These are phyloP conservation scores for Macaca nemestrina DNA, from an alignment of 2,113 vertebrate genomes.

Conservation along the genomic window DNA sequence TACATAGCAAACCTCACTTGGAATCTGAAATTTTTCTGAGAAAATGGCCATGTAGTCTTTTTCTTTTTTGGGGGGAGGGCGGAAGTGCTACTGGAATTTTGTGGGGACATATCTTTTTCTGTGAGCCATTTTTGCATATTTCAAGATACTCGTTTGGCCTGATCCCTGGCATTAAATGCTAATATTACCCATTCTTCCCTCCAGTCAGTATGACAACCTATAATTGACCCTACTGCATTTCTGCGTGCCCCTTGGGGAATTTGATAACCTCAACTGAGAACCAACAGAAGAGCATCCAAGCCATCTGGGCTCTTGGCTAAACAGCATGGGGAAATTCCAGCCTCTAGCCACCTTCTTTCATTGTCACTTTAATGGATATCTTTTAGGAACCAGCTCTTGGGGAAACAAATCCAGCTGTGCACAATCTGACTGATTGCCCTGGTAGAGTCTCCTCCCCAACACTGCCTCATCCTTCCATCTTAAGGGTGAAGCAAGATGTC, in stretches of 20 bases:
- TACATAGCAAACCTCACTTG: neutral
- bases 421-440: accelerated
- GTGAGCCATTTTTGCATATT: neutral
- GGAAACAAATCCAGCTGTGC: neutral
- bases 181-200: neutral
- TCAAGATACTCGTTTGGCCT: neutral
- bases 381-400: neutral
- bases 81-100: neutral
- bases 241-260: neutral
- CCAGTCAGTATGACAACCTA: neutral
- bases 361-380: neutral
- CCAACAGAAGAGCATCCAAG: neutral
- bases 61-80: neutral
- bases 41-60: neutral
- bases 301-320: neutral
- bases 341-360: neutral
- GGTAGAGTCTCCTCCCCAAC: neutral
- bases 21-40: neutral
- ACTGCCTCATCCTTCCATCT: neutral
- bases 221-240: neutral
- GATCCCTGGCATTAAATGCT: neutral
- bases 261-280: neutral
- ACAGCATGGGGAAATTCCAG: too few relatives aligned
- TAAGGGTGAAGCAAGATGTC: neutral
- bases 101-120: too few relatives aligned